Evolutionary conservation across 2,888 invertebrate genomes (phyloP), one percentile per base, ranked within the genome.

Genomic region (Margaritifera margaritifera): DNA sequence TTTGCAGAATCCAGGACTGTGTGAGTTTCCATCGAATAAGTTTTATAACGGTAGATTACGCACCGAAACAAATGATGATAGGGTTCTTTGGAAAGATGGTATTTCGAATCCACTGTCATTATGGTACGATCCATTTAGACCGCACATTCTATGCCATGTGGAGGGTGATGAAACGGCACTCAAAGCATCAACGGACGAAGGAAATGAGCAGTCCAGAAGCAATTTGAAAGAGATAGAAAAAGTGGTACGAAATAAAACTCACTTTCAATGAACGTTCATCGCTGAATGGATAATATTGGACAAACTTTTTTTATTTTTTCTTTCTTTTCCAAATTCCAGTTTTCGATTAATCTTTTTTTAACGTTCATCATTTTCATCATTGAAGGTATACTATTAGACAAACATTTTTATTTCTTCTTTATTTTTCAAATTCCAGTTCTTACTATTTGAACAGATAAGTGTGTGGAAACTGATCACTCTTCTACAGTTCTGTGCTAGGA

Each of bases 121-220:
- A 42, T 42, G 42, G 42, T 15, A 15, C 15, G 42, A 42, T 42
- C 11, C 42, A 42, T 42, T 42, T 42, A 42, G 11, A 5, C 84
- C 82, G 2, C 77, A 84, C 63, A 75, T 83, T 8, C 82, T 87
- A 53, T 74, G 81, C 2, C 82, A 87, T 65, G 76, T 86, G 8
- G 80, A 80, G 31, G 87, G 86, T 1, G 75, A 76, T 24, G 87
- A 86, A 65, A 74, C 79, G 65, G 64, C 72, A 6, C 72, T 83
- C 22, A 77, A 80, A 18, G 86, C 84, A 22, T 72, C 80, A 18
- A 82, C 85, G 8, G 83, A 80, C 20, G 84, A 84, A 11, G 87
- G 85, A 27, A 83, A 82, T 63, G 84, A 84, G 54, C 77, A 80
- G 58, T 86, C 86, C n/a, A 80, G 79, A 67, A 83, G 80, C 57